Conservation (phyloP, 2,113 vertebrate genomes). For the Eonycteris spelaea region DNA sequence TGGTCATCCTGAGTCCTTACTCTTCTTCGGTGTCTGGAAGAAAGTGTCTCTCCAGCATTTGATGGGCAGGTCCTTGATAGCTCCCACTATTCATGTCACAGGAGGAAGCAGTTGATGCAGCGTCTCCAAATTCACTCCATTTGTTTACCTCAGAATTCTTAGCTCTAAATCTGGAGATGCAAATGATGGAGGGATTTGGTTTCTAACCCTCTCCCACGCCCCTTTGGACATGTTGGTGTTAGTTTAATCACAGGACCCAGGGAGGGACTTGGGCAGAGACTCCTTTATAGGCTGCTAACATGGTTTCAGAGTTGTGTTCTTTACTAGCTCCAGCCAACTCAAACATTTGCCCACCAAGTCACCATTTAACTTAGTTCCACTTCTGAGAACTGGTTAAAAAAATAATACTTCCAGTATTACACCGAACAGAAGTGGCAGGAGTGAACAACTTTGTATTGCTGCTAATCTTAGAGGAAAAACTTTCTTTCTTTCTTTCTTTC, state of each 20-base stretch:
- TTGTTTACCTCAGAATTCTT: constrained; percentile 60
- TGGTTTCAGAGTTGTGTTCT: not conserved
- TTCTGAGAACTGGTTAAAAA: not conserved
- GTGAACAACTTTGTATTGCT: not conserved
- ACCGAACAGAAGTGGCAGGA: not conserved
- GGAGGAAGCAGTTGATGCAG: not conserved
- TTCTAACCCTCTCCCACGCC: not conserved
- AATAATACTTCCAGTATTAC: not conserved
- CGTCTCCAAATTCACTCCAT: constrained; percentile 51
- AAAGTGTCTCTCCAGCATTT: not conserved
- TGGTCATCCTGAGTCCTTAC: not conserved
- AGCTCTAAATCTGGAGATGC: constrained; percentile 41
- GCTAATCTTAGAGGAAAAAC: not conserved
- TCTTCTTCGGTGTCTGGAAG: not conserved
- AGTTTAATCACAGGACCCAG: not conserved
- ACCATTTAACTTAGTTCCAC: not conserved
- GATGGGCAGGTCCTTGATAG: not conserved
- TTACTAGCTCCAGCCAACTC: not conserved
- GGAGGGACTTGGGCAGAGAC: not conserved
- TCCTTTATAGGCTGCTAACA: not conserved
- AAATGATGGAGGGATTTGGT: constrained; percentile 54
- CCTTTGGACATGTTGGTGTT: not conserved
- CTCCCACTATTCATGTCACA: not conserved
- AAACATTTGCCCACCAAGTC: not conserved
- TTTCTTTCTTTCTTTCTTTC: too few relatives aligned